Evolutionary conservation across 2,888 invertebrate species (phyloP).

Genomic region (Drosophila nr. medialis): DNA sequence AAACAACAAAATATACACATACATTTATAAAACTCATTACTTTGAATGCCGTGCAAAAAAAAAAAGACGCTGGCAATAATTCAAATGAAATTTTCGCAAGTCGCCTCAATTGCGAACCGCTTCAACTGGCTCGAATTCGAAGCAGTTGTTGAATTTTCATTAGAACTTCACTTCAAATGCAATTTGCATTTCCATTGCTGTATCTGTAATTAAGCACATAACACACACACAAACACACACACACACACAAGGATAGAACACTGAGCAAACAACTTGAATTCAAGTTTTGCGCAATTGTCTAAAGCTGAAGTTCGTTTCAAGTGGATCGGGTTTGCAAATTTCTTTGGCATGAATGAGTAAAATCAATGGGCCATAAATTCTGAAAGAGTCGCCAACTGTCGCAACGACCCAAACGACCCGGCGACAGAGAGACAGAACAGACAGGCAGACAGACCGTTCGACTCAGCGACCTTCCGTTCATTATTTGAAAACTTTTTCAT

Average conservation of each 20-base stretch:
- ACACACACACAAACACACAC: neutral
- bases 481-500: constrained; percentile 71
- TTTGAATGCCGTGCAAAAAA: constrained; percentile 7
- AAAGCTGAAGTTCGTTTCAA: constrained; percentile 47
- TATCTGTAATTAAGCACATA: constrained; percentile 47
- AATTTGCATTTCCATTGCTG: constrained; percentile 34
- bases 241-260: constrained; percentile 33
- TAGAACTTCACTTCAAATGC: constrained; percentile 44
- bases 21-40: constrained; percentile 63
- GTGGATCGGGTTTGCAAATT: constrained; percentile 73
- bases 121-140: constrained; percentile 29
- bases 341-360: constrained; percentile 63
- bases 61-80: constrained; percentile 44
- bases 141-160: constrained; percentile 40
- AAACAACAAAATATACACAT: constrained; percentile 17
- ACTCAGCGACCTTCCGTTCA: constrained; percentile 62
- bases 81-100: constrained; percentile 62
- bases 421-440: neutral
- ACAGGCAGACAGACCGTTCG: neutral
- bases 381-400: constrained; percentile 46
- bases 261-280: constrained; percentile 38
- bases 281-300: constrained; percentile 46
- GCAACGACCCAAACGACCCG: constrained; percentile 16
- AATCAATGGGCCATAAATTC: constrained; percentile 58
- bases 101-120: constrained; percentile 43